Base-by-base conservation (phyloP, 2,888 invertebrate species). In the Tholera decimalis region DNA sequence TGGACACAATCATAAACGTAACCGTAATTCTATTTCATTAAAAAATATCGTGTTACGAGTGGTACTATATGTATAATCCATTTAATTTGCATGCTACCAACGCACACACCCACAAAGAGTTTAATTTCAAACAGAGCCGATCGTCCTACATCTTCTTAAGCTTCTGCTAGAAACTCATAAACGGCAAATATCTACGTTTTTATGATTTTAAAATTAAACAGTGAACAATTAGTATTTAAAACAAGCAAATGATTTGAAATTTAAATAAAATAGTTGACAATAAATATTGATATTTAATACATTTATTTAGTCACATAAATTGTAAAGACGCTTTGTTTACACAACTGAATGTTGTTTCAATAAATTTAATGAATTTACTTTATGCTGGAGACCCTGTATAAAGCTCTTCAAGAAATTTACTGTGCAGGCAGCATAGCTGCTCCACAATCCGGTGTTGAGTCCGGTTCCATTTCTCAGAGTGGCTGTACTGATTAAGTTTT, bases 341-440 rank as follows among this genome's bases (percentile, higher is more conserved):
- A 50, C 41, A 43, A 43, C 41, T 47, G 33, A 53, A 30, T 55
- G 9, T 35, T 2, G 39, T 61, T 37, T 46, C 13, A 43, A 47
- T 37, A 26, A 37, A 43, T 33, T 50, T 46, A 24, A 46, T 41
- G 20, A 49, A 39, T 54, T 56, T 43, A 46, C 11, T 41, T 22
- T 39, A 46, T 18, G 13, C 35, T 26, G 47, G 20, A 39, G 49
- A 60, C 35, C 60, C 46, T 43, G 35, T 72, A 61, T 72, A 64
- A 71, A 65, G 69, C 69, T 74, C 67, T 83, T 85, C 82, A 82
- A 57, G 62, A 83, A 87, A 85, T 74, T 61, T 83, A 80, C 78
- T 78, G 83, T 80, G 56, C 61, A 58, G 39, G 60, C 54, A 59
- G 55, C 60, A 68, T 66, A 57, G 68, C 71, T 79, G 82, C 68